Evolutionary conservation across 64 coral and sea anemone species (phyloP).

Genomic region (Porites australiensis): DNA sequence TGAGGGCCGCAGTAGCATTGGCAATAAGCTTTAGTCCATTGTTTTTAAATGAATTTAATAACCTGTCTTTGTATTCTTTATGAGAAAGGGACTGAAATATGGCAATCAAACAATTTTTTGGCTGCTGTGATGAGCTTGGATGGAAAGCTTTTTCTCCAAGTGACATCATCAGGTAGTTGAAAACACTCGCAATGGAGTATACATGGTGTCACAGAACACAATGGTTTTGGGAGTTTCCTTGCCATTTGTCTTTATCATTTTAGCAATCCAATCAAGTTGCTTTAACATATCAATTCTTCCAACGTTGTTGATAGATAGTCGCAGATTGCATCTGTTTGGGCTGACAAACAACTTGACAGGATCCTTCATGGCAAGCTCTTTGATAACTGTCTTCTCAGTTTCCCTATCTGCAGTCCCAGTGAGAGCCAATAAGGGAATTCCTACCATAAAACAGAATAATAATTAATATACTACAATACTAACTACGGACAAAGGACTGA

Average conservation of each 20-base stretch:
- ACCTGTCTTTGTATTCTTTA: slow-evolving; percentile 22
- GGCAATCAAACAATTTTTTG: background rate
- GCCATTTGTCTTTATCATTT: slow-evolving; percentile 11
- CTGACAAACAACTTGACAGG: background rate
- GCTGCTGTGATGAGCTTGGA: background rate
- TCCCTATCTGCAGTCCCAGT: too few species aligned
- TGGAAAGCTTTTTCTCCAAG: slow-evolving; percentile 34
- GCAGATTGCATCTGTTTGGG: slow-evolving; percentile 54
- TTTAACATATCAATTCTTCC: slow-evolving; percentile 29
- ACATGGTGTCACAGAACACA: slow-evolving; percentile 51
- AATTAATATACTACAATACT: too few species aligned
- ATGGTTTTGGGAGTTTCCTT: slow-evolving; percentile 7
- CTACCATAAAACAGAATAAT: too few species aligned
- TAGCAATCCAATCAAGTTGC: slow-evolving; percentile 25
- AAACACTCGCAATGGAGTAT: slow-evolving; percentile 36
- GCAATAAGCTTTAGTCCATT: slow-evolving; percentile 15
- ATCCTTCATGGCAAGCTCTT: too few species aligned
- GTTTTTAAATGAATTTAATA: slow-evolving; percentile 11
- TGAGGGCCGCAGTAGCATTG: background rate
- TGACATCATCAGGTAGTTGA: slow-evolving; percentile 23
- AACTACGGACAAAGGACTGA: too few species aligned
- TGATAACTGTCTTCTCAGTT: too few species aligned
- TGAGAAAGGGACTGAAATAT: background rate
- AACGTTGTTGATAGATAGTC: slow-evolving; percentile 17
- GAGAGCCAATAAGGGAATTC: too few species aligned